Conservation (phyloP, 2,888 invertebrate genomes). For the Lepidocyrtoides sp. region DNA sequence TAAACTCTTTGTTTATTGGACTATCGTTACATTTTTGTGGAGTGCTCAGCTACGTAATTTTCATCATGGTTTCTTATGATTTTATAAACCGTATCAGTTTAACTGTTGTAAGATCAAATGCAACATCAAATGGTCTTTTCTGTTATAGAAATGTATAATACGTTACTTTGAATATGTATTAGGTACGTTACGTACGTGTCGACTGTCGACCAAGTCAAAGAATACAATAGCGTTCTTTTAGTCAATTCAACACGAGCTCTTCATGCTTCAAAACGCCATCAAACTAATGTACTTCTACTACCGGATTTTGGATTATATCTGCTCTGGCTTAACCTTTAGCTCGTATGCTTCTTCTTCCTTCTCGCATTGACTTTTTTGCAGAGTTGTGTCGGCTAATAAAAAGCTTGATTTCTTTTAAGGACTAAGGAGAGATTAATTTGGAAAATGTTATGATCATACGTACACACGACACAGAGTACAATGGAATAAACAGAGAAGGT, state of each 20-base stretch:
- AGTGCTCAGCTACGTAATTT: no score
- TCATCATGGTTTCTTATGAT: no score
- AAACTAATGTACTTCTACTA: not conserved
- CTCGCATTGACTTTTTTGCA: not conserved
- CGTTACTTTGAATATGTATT: conserved; percentile 33
- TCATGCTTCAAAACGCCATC: not conserved
- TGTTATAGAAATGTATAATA: no score
- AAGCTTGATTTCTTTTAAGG: conserved; percentile 20
- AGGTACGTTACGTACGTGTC: conserved; percentile 21
- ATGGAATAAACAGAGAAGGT: not conserved
- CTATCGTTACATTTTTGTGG: no score
- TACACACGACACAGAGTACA: not conserved
- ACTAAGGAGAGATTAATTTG: not conserved
- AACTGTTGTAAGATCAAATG: not conserved
- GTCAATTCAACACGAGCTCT: not conserved
- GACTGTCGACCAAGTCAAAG: not conserved
- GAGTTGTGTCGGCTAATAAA: conserved; percentile 1
- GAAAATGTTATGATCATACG: not conserved
- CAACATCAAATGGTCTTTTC: not conserved
- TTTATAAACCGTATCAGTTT: no score
- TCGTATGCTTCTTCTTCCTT: not conserved
- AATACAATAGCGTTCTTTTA: conserved; percentile 13
- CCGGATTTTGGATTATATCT: not conserved
- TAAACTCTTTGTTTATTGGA: no score
- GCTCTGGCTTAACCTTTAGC: not conserved